Percentiles rank a stretch among this genome's conserved stretches.
These are phyloP conservation scores for Equus quagga DNA, from an alignment of 2,113 vertebrate genomes.

Conservation along the genomic window DNA sequence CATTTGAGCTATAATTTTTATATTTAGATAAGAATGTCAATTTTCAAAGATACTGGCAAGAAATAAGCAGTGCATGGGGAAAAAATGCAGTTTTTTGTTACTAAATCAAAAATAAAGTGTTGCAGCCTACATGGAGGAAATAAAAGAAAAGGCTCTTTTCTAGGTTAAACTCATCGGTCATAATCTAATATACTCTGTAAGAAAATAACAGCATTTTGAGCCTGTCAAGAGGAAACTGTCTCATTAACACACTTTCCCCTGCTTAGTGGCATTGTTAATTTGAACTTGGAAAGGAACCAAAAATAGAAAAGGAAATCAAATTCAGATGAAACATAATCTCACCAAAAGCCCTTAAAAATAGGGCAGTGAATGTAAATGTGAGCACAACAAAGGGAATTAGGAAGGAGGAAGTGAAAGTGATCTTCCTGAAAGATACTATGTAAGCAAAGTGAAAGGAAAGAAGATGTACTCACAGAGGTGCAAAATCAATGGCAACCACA, in stretches of 20 bases:
- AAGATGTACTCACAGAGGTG: not conserved
- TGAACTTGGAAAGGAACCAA: not conserved
- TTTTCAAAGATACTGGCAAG: not conserved
- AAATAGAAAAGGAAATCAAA: conserved; percentile 50
- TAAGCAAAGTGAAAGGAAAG: not conserved
- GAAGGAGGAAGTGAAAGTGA: not conserved
- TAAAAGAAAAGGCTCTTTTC: not conserved
- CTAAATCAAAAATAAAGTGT: conserved; percentile 7
- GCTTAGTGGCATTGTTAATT: not conserved
- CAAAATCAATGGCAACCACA: not conserved
- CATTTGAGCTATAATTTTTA: conserved; percentile 15
- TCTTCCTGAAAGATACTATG: not conserved
- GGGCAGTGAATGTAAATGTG: not conserved
- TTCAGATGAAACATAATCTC: not conserved
- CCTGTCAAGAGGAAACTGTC: not conserved
- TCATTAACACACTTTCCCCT: not conserved
- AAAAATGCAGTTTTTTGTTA: not conserved
- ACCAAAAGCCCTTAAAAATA: conserved; percentile 21
- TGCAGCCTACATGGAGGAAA: not conserved
- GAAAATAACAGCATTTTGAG: not conserved
- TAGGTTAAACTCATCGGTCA: not conserved
- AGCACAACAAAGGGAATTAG: not conserved
- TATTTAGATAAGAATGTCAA: not conserved
- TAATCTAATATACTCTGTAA: not conserved
- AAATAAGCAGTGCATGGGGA: not conserved